Base-by-base conservation (phyloP, 2,888 invertebrate species). In the Rutpela maculata region DNA sequence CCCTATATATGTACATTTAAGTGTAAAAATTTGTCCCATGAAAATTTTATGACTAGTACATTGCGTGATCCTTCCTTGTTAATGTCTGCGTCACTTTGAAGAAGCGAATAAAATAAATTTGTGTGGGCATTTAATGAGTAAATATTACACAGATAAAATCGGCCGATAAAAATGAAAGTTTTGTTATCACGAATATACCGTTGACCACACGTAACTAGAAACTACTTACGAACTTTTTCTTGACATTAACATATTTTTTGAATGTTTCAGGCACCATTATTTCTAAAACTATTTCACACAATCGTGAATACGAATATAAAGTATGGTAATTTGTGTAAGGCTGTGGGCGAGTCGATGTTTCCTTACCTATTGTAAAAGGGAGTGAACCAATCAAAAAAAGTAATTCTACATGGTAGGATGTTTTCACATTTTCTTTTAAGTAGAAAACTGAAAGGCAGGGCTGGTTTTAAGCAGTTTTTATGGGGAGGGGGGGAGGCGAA, bases 111-210 rank as follows among this genome's bases (percentile, higher is more conserved):
- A 60, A 26, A 60, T 26, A 12, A 67, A 67, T 43, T 66, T 43
- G 66, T 50, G 66, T 19, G 22, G 18, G 56, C n/a, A 56, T n/a
- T 56, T 69, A 56, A 68, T 56, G 69, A 18, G 59, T 57, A 69
- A 59, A 57, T 57, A 69, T 69, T 69, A 57, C 57, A 31, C 69
- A 56, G 69, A 69, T 69, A 18, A 69, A 57, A 69, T 59, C 69
- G 19, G 17, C 38, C 2, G 19, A 38, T 18, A 31, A 55, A 69
- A 57, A 59, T 19, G 57, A 59, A 69, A 69, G 59, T 68, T 10
- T 63, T 35, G 35, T 31, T 35, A 43, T 50, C 65, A 65, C 65
- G 65, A 38, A 43, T 19, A 43, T 19, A 19, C 2, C 22, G 26
- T 50, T 50, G 50, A 50, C 50, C 50, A n/a, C n/a, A 50, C 50